Percentiles rank a stretch among this genome's conserved stretches.
phyloP scores from a whole-genome alignment of 2,888 invertebrate species.

The Lucinisca nassula region DNA sequence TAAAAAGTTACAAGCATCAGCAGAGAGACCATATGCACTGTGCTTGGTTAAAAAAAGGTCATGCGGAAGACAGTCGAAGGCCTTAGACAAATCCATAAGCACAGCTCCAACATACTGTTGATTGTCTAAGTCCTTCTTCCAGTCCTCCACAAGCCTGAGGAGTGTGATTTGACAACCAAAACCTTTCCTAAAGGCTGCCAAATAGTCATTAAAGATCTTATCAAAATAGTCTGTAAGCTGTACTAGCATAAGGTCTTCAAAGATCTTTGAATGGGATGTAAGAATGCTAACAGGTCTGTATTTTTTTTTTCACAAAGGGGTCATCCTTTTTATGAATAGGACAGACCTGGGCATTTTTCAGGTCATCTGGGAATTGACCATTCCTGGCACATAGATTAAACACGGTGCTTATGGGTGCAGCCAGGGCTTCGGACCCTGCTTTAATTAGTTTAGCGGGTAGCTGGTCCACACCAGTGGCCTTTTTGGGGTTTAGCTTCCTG shows the following conservation, averaged over 20 bases:
- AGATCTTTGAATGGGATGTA: conserved; percentile 5
- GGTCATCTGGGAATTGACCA: not conserved
- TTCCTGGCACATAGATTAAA: not conserved
- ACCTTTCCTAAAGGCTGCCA: conserved; percentile 16
- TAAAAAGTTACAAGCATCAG: too few relatives aligned
- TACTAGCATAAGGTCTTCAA: conserved; percentile 7
- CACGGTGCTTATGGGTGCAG: not conserved
- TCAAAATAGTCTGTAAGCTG: too few relatives aligned
- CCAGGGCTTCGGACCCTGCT: not conserved
- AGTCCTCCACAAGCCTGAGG: too few relatives aligned
- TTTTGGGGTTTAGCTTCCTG: not conserved
- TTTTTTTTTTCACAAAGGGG: conserved; percentile 21
- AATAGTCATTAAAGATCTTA: too few relatives aligned
- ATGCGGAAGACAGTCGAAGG: not conserved
- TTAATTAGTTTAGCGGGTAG: conserved; percentile 31
- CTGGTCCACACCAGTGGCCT: conserved; percentile 29
- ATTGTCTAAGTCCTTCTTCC: not conserved
- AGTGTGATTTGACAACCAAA: conserved; percentile 33
- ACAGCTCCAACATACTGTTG: not conserved
- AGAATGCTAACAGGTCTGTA: conserved; percentile 38
- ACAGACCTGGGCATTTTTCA: too few relatives aligned
- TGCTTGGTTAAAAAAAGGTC: not conserved
- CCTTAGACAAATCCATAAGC: not conserved
- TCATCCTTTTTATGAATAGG: conserved; percentile 31
- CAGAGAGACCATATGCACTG: not conserved